Conservation (phyloP, 2,888 invertebrate species). For the Drosophila engyochracea region DNA sequence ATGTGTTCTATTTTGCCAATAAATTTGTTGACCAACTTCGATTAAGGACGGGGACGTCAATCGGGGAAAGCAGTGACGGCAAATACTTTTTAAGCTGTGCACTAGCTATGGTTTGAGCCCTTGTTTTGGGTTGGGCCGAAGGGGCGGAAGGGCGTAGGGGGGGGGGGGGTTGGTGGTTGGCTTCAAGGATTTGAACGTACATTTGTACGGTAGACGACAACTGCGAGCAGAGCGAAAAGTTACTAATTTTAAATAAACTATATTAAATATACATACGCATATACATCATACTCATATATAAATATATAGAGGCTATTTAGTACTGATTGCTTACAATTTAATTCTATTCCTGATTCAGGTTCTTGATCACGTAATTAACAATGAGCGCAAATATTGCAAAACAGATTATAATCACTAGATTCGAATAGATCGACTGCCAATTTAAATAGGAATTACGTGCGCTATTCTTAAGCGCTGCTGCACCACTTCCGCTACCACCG, state of each 20-base stretch:
- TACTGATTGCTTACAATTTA: conserved; percentile 64
- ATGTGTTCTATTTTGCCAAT: conserved; percentile 61
- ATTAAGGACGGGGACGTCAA: conserved; percentile 14
- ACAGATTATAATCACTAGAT: conserved; percentile 94
- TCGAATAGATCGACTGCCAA: conserved; percentile 92
- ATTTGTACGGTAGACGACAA: conserved; percentile 19
- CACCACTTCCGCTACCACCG: conserved; percentile 26
- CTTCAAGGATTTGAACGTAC: conserved; percentile 7
- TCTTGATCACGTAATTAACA: conserved; percentile 96
- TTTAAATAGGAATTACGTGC: conserved; percentile 87
- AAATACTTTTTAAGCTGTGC: conserved; percentile 60
- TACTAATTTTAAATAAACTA: conserved; percentile 65
- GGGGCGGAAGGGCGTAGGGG: not conserved
- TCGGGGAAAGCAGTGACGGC: conserved; percentile 43
- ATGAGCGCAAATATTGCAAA: conserved; percentile 96
- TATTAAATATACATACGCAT: conserved; percentile 60
- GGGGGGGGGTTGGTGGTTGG: not conserved
- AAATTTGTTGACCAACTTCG: conserved; percentile 44
- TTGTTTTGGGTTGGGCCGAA: conserved; percentile 1
- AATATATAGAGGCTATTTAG: conserved; percentile 69
- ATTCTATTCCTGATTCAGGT: conserved; percentile 87
- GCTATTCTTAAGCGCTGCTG: conserved; percentile 83
- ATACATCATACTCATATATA: conserved; percentile 59
- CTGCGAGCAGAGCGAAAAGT: conserved; percentile 43
- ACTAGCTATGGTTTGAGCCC: conserved; percentile 36